A percentile compares a stretch with the other conserved stretches of the same genome.
Conservation (phyloP, 92 coral and sea anemone species). For the Bergia sp. region DNA sequence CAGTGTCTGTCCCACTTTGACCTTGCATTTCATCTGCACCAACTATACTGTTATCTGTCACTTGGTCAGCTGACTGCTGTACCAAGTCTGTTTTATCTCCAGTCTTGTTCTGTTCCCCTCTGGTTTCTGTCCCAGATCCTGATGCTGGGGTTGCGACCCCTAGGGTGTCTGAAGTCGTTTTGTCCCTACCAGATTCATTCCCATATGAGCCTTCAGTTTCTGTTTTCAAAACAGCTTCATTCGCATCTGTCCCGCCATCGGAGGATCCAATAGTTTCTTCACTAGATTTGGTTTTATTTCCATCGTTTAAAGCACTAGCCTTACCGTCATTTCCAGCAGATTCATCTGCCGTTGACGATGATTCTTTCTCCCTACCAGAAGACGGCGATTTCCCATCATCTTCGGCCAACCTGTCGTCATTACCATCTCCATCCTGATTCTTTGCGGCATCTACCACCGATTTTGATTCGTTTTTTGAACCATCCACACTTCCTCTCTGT, state of each 20-base stretch:
- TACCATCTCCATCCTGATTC: slow-evolving; percentile 5
- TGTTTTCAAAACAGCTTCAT: slow-evolving; percentile 6
- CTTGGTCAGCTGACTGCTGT: background rate
- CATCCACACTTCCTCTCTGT: background rate
- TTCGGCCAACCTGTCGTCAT: background rate
- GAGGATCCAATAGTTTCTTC: background rate
- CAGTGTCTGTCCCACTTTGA: background rate
- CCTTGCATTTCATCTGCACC: slow-evolving; percentile 29
- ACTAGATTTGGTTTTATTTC: background rate
- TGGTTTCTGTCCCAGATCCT: background rate
- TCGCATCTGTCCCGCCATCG: background rate
- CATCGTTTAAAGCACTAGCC: background rate
- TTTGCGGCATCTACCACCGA: background rate
- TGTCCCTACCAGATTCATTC: slow-evolving; percentile 25
- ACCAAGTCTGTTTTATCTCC: background rate
- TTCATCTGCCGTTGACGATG: background rate
- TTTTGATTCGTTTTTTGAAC: background rate
- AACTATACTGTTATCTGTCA: background rate
- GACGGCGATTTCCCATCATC: background rate
- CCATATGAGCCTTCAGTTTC: background rate
- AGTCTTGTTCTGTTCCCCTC: background rate
- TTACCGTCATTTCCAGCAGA: background rate
- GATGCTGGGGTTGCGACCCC: background rate
- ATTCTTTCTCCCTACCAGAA: background rate
- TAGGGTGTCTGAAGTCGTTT: slow-evolving; percentile 11